phyloP scores from a whole-genome alignment of 2,888 invertebrate genomes.

The Eupelmus urozonus region DNA sequence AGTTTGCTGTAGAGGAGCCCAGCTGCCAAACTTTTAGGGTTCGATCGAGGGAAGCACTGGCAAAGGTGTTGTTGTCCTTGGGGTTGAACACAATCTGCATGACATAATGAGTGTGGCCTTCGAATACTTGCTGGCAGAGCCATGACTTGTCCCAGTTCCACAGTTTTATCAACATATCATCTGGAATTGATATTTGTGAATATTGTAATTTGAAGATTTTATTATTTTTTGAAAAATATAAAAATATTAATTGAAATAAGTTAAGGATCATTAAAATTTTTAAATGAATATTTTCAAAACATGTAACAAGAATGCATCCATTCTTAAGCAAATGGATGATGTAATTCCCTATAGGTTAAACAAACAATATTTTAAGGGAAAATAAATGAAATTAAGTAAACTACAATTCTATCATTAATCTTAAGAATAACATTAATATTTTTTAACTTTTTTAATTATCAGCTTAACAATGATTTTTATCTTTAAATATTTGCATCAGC shows the following conservation, averaged over 20 bases:
- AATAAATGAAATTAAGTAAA: too few species aligned
- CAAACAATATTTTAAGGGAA: too few species aligned
- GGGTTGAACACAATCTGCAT: conserved; percentile 99
- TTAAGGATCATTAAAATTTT: background rate
- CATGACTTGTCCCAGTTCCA: conserved; percentile 99
- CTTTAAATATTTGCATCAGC: too few species aligned
- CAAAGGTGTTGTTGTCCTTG: conserved; percentile 99
- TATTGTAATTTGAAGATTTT: background rate
- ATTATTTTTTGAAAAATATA: background rate
- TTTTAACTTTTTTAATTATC: too few species aligned
- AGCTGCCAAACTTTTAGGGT: conserved; percentile 99
- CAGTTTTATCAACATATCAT: conserved; percentile 98
- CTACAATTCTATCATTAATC: too few species aligned
- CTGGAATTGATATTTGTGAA: conserved; percentile 79
- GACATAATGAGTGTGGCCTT: conserved; percentile 99
- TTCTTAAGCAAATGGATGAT: background rate
- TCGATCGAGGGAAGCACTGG: conserved; percentile 98
- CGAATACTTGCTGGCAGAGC: conserved; percentile 98
- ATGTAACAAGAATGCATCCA: background rate
- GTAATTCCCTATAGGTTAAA: too few species aligned
- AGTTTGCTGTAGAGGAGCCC: conserved; percentile 97
- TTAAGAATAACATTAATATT: too few species aligned
- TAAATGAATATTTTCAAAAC: background rate
- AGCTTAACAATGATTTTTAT: too few species aligned
- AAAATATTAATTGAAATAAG: background rate